Evolutionary conservation across 92 coral and sea anemone species (phyloP).

Genomic region (Porites cylindrica): DNA sequence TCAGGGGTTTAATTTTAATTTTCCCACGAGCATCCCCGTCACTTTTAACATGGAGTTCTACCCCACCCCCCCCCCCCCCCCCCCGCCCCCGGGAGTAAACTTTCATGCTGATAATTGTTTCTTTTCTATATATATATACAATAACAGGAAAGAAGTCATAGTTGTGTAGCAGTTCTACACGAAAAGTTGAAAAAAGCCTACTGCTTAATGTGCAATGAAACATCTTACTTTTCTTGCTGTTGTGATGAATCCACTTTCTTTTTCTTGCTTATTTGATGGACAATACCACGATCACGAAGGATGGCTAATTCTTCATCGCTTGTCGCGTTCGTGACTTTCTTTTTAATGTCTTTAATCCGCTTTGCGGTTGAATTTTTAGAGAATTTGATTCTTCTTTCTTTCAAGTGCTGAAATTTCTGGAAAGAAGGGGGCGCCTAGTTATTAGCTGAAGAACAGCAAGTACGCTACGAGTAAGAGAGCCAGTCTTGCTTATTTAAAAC

Average conservation of each 20-base stretch:
- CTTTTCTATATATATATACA: too few species aligned
- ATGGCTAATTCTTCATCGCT: slow-evolving; percentile 56
- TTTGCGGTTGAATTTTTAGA: slow-evolving; percentile 71
- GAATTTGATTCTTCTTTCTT: slow-evolving; percentile 75
- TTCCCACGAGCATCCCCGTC: too few species aligned
- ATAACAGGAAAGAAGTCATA: too few species aligned
- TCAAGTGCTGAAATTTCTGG: slow-evolving; percentile 91
- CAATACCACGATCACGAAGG: slow-evolving; percentile 52
- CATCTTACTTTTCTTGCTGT: slow-evolving; percentile 17
- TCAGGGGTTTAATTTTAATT: too few species aligned
- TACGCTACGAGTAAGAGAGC: neutral
- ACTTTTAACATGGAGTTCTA: too few species aligned
- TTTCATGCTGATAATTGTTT: too few species aligned
- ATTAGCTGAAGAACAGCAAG: neutral
- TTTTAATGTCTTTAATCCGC: slow-evolving; percentile 57
- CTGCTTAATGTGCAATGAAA: too few species aligned
- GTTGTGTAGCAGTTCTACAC: too few species aligned
- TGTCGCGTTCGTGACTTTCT: slow-evolving; percentile 50
- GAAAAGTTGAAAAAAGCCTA: too few species aligned
- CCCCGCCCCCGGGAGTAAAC: too few species aligned
- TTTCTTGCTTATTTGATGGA: neutral
- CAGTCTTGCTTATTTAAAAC: too few species aligned
- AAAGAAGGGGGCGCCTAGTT: neutral
- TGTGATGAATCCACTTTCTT: neutral
- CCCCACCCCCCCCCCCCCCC: too few species aligned